Conservation (phyloP, 2,113 vertebrate genomes). For the Bothrops jararaca region DNA sequence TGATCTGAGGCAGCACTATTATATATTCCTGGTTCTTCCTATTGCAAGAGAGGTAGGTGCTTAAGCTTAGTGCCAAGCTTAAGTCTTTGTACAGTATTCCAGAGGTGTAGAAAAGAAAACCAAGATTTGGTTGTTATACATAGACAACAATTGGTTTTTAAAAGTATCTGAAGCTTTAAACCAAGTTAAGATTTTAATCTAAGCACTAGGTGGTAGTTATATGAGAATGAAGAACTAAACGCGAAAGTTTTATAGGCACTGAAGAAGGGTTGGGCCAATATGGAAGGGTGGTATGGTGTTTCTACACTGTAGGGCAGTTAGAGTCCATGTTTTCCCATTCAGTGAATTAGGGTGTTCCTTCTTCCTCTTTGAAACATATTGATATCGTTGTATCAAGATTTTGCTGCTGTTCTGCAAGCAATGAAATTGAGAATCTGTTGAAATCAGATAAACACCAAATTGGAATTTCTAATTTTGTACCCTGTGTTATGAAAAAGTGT, state of each 20-base stretch:
- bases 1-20: slow-evolving; percentile 68
- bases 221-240: neutral
- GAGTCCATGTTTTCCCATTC: slow-evolving; percentile 44
- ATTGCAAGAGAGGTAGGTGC: slow-evolving; percentile 68
- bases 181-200: neutral
- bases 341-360: slow-evolving; percentile 47
- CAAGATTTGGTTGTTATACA: slow-evolving; percentile 38
- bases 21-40: slow-evolving; percentile 69
- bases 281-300: neutral
- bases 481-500: neutral
- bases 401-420: neutral
- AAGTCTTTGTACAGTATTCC: slow-evolving; percentile 60
- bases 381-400: slow-evolving; percentile 19
- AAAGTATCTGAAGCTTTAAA: neutral
- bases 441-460: neutral
- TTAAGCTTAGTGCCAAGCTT: slow-evolving; percentile 69
- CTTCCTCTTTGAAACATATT: slow-evolving; percentile 10
- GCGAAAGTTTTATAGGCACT: neutral
- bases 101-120: slow-evolving; percentile 55
- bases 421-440: neutral
- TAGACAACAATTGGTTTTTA: neutral
- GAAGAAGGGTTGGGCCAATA: neutral
- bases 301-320: slow-evolving; percentile 7
- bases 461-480: neutral
- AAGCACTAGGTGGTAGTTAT: neutral